Percentiles rank a stretch among this genome's conserved stretches.
These are phyloP conservation scores for Ips nitidus DNA, from an alignment of 1,140 invertebrate genomes.

Conservation along the genomic window DNA sequence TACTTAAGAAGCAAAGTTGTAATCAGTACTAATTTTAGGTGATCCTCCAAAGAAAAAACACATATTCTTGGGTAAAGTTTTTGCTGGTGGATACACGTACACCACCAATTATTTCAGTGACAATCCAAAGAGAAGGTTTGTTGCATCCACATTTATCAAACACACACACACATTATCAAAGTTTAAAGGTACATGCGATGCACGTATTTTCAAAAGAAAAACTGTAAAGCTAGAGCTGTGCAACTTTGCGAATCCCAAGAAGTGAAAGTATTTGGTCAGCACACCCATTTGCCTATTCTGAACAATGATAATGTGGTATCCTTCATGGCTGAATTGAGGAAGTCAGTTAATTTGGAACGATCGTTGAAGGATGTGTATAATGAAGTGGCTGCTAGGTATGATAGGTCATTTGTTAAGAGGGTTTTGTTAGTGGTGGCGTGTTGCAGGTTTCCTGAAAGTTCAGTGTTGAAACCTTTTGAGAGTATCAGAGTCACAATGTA, in stretches of 20 bases:
- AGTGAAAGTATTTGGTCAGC: slow-evolving; percentile 4
- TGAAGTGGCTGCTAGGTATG: slow-evolving; percentile 19
- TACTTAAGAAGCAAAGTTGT: too few relatives aligned
- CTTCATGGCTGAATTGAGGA: slow-evolving; percentile 14
- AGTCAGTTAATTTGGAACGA: slow-evolving; percentile 6
- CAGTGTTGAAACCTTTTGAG: slow-evolving; percentile 14
- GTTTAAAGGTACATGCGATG: slow-evolving; percentile 33
- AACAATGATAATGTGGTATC: slow-evolving; percentile 10
- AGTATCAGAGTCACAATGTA: slow-evolving; percentile 20
- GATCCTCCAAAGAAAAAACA: slow-evolving; percentile 7
- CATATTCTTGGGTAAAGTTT: slow-evolving; percentile 12
- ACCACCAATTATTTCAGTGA: slow-evolving; percentile 26
- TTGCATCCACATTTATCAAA: background rate
- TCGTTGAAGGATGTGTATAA: slow-evolving; percentile 24
- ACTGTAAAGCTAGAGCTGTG: slow-evolving; percentile 22
- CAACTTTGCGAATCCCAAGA: slow-evolving; percentile 16
- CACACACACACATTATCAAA: background rate
- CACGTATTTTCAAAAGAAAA: slow-evolving; percentile 2
- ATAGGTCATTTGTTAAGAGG: background rate
- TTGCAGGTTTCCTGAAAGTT: slow-evolving; percentile 24
- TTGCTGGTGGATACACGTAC: slow-evolving; percentile 19
- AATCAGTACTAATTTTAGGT: slow-evolving; percentile 16
- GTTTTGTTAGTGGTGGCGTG: background rate
- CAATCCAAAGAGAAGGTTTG: background rate
- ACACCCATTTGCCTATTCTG: slow-evolving; percentile 5